Percentiles rank a stretch among this genome's conserved stretches.
These are phyloP conservation scores for Lateolabrax maculatus DNA, from an alignment of 2,797 vertebrate genomes.

Conservation along the genomic window DNA sequence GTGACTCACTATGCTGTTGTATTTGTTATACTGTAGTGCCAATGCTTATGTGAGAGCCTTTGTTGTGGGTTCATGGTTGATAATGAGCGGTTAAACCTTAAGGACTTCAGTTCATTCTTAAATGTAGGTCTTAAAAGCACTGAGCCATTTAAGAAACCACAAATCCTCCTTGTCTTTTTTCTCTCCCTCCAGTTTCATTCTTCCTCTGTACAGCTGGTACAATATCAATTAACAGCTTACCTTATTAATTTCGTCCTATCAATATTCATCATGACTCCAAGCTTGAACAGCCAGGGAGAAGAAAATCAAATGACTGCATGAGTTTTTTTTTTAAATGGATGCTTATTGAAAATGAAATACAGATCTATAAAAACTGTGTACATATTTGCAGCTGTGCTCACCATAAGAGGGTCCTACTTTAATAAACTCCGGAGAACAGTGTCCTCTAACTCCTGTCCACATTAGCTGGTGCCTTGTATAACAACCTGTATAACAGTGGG, in stretches of 20 bases:
- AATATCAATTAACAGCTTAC: conserved; percentile 36
- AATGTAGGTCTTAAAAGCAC: conserved; percentile 4
- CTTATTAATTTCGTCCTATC: conserved; percentile 33
- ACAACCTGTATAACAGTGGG: background rate
- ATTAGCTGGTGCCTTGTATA: background rate
- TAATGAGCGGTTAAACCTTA: background rate
- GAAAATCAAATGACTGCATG: conserved; percentile 18
- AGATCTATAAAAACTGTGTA: background rate
- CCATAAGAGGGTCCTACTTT: rapidly evolving
- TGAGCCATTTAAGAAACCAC: conserved; percentile 11
- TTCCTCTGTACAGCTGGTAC: background rate
- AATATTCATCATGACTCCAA: conserved; percentile 26
- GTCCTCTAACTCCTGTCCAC: background rate
- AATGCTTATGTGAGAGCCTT: background rate
- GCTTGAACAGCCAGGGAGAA: conserved; percentile 9
- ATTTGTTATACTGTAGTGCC: background rate
- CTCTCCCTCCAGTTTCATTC: background rate
- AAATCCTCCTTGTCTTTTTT: background rate
- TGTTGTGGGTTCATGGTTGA: conserved; percentile 8
- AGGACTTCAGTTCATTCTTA: background rate
- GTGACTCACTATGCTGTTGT: background rate
- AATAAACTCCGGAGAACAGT: background rate
- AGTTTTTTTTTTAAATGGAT: background rate
- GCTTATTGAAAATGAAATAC: conserved; percentile 2
- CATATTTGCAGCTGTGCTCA: background rate